Evolutionary conservation across 2,113 vertebrate species (phyloP), one percentile per base, ranked within the genome.

Genomic region (Merops nubicus): DNA sequence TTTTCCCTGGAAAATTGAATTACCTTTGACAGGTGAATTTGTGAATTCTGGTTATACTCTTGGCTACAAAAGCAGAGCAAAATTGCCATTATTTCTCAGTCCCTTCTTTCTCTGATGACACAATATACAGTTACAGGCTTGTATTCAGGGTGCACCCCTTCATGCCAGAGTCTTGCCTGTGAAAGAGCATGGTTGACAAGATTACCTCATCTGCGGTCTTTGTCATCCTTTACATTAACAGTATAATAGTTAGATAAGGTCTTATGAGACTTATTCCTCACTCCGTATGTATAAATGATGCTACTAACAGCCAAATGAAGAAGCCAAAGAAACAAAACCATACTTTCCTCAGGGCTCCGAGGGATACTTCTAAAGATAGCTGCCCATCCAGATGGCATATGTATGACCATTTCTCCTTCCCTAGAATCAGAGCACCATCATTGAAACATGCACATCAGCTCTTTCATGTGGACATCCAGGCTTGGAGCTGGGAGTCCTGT

Each of bases 81-180:
- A 54, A 7, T 0, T 68, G 47, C 43, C 13, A 7, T 78, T 60
- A 25, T 76, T 79, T n/a, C 75, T 69, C 48, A 15, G 21, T 45
- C 53, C 6, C 13, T 70, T 51, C 51, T 91, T 26, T 42, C 63
- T 54, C 48, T 42, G 40, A 28, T 68, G 76, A 48, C 57, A 40
- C 63, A 15, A 33, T 6, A 6, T 15, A 16, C 25, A 50, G n/a
- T n/a, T 62, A 48, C 0, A 0, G 60, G 28, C n/a, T 60, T 21
- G 25, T 31, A 18, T 82, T 57, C 70, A 54, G 42, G 25, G 25
- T 11, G 51, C 29, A n/a, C 15, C 13, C 56, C 22, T 26, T 90
- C 34, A 5, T 29, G 5, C 15, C 3, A 1, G 9, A 42, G 26
- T 26, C 51, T 34, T 57, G 15, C 21, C 43, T 17, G 4, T 18